These are phyloP conservation scores for Micrasema longulum DNA, from an alignment of 1,140 invertebrate genomes.

Conservation along the genomic window DNA sequence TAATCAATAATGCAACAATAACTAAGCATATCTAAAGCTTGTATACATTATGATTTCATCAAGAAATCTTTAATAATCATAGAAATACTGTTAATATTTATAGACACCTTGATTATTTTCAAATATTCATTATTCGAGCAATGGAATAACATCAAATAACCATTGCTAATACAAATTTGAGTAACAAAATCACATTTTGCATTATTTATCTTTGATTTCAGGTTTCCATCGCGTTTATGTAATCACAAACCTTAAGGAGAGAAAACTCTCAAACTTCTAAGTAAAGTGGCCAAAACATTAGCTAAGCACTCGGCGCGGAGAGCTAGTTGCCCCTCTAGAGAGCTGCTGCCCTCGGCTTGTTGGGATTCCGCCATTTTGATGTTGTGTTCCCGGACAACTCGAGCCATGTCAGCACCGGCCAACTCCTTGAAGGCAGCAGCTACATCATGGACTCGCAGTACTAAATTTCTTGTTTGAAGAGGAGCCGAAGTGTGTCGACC, in stretches of 20 bases:
- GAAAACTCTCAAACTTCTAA: slow-evolving; percentile 85
- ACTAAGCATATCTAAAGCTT: slow-evolving; percentile 6
- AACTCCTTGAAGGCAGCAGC: slow-evolving; percentile 80
- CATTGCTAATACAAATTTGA: too few species aligned
- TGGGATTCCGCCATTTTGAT: slow-evolving; percentile 60
- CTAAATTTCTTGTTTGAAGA: slow-evolving; percentile 82
- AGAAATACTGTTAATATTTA: too few species aligned
- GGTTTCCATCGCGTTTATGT: not conserved
- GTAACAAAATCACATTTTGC: too few species aligned
- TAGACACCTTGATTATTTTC: too few species aligned
- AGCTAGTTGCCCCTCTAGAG: slow-evolving; percentile 74
- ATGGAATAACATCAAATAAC: too few species aligned
- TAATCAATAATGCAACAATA: too few species aligned
- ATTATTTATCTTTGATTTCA: too few species aligned
- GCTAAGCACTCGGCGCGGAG: slow-evolving; percentile 84
- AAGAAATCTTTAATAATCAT: too few species aligned
- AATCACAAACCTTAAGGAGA: slow-evolving; percentile 68
- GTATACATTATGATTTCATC: slow-evolving; percentile 1
- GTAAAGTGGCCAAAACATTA: slow-evolving; percentile 81
- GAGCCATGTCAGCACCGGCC: slow-evolving; percentile 72
- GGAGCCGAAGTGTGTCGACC: slow-evolving; percentile 81
- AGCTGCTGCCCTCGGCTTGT: slow-evolving; percentile 60
- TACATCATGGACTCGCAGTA: slow-evolving; percentile 83
- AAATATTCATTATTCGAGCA: too few species aligned
- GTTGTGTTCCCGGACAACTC: slow-evolving; percentile 65